These are phyloP conservation scores for Ceyx cyanopectus DNA, from an alignment of 2,113 vertebrate species.

Conservation along the genomic window DNA sequence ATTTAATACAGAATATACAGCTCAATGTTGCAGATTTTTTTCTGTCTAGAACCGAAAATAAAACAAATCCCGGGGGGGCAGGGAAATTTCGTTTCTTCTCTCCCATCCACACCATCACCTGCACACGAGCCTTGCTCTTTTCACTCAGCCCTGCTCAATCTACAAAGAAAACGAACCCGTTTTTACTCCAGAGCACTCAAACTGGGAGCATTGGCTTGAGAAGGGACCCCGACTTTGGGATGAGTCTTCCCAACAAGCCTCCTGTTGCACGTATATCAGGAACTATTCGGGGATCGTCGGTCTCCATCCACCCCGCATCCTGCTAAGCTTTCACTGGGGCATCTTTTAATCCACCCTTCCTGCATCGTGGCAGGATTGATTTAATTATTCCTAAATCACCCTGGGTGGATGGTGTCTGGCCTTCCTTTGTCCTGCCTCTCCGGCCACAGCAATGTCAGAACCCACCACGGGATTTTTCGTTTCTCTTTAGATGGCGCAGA, in stretches of 20 bases:
- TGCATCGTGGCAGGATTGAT: constrained; percentile 39
- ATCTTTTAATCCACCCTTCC: constrained; percentile 63
- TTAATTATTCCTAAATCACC: constrained; percentile 63
- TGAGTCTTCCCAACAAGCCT: neutral
- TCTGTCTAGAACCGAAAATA: neutral
- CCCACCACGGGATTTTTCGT: neutral
- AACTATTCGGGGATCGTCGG: neutral
- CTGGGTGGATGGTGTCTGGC: constrained; percentile 5
- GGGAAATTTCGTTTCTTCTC: neutral
- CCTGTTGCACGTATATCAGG: neutral
- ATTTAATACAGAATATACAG: neutral
- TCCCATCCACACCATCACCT: neutral
- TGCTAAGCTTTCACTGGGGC: constrained; percentile 45
- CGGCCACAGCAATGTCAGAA: neutral
- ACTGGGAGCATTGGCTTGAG: neutral
- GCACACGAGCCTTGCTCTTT: neutral
- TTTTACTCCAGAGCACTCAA: neutral
- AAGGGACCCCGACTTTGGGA: neutral
- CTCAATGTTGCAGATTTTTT: neutral
- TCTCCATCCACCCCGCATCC: neutral
- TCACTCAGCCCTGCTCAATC: neutral
- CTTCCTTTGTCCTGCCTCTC: constrained; percentile 33
- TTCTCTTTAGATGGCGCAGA: neutral
- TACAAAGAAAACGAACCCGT: neutral
- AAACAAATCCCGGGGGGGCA: neutral